A percentile compares a stretch with the other conserved stretches of the same genome.
phyloP scores from a whole-genome alignment of 2,113 vertebrate genomes.

The Stigmatopora nigra region DNA sequence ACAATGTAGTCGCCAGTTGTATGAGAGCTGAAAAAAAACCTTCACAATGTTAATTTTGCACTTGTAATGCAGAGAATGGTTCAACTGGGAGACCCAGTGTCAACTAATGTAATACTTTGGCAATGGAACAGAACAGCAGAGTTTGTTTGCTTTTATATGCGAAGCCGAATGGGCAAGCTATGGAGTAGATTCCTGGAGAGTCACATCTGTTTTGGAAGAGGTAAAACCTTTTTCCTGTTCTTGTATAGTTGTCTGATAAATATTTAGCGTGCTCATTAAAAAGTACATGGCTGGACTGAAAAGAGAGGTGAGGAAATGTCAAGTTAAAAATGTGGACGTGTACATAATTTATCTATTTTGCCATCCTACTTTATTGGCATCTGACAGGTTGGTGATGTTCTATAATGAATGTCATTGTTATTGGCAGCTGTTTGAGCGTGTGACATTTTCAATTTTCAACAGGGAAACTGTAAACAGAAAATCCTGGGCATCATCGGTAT shows the following conservation, averaged over 20 bases:
- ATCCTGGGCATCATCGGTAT: too few relatives aligned
- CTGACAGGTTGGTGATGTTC: background rate
- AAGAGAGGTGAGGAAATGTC: background rate
- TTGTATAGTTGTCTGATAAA: background rate
- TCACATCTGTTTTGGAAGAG: background rate
- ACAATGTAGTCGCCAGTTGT: background rate
- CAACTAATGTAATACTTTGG: background rate
- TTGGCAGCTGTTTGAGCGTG: background rate
- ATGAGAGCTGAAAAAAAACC: background rate
- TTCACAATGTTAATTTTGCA: conserved; percentile 1
- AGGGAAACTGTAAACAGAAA: too few relatives aligned
- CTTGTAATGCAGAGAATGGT: background rate
- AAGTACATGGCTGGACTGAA: background rate
- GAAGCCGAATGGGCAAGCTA: background rate
- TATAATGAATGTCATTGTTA: background rate
- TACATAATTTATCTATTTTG: background rate
- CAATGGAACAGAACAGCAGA: background rate
- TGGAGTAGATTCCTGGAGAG: background rate
- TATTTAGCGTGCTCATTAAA: conserved; percentile 1
- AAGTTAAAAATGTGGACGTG: background rate
- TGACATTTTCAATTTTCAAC: background rate
- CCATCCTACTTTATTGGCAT: background rate
- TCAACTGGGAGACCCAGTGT: background rate
- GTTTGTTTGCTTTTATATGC: background rate
- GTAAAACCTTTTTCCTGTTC: background rate